Base-by-base conservation (phyloP, 92 coral and sea anemone species). In the Virgularia gustaviana region DNA sequence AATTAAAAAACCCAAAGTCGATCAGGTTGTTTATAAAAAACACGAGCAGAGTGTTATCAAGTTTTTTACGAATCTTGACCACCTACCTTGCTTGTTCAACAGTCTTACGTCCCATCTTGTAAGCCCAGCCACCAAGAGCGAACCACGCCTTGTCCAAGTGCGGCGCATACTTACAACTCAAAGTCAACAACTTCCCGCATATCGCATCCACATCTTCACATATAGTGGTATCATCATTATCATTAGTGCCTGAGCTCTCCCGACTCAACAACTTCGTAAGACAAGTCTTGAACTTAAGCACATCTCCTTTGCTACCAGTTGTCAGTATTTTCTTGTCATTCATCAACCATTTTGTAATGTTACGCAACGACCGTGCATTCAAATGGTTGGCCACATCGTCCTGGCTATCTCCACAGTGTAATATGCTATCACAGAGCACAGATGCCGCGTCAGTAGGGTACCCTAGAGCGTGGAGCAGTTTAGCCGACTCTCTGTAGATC, bases 71-170 rank as follows among this genome's bases (percentile, higher is more conserved):
- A n/a, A n/a, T n/a, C n/a, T n/a, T n/a, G n/a, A n/a, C n/a, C n/a
- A n/a, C 44, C 24, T 55, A 89, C 98, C 96, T 89, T 23, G 98
- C 96, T 75, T 92, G 98, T 62, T 92, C 98, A 13, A 92, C 98
- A 23, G 96, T 86, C 73, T 89, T 92, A 18, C 98, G 81, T 31
- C 98, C 98, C 96, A 89, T 87, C 63, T 91, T 75, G 58, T 92
- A 92, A 47, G 96, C 90, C 98, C 98, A 92, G 18, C 90, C 98
- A 36, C 92, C 98, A 55, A 92, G 84, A 52, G 78, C 79, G 57
- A 87, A 89, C 98, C 98, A 92, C 2, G 90, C 96, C 75, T 92
- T 92, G 63, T 89, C 94, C 76, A 89, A 83, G 33, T 79, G 82
- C 2, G 92, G 98, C 13, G 90, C 81, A 79, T 90, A 91, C 90